A percentile compares a stretch with the other conserved stretches of the same genome.
Conservation (phyloP, 2,797 vertebrate genomes). For the Tadarida brasiliensis region DNA sequence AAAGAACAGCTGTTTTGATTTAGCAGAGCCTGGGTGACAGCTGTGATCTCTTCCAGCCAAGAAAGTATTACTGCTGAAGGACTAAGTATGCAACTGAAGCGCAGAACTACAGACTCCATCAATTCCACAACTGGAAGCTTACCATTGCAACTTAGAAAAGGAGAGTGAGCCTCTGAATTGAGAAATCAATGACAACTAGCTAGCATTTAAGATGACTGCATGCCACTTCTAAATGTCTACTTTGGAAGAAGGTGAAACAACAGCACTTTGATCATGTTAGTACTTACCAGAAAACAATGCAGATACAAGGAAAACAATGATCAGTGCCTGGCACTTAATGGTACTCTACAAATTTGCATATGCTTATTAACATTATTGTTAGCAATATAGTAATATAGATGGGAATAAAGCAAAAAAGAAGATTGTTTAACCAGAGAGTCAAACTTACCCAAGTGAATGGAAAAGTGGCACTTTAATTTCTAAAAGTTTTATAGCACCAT, state of each 20-base stretch:
- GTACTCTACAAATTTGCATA: neutral
- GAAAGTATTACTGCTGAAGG: conserved; percentile 57
- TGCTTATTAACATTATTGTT: neutral
- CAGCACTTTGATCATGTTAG: neutral
- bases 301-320: neutral
- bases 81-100: neutral
- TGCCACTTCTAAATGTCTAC: neutral
- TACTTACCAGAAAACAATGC: neutral
- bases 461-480: neutral
- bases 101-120: neutral
- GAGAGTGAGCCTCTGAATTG: neutral
- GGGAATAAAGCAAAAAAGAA: neutral
- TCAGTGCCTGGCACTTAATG: neutral
- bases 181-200: neutral
- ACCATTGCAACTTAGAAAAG: neutral
- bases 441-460: neutral
- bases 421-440: neutral
- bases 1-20: conserved; percentile 70
- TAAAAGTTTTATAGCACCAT: neutral
- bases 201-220: neutral
- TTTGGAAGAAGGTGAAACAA: neutral
- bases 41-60: conserved; percentile 77
- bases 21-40: conserved; percentile 76
- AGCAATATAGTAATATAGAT: neutral
- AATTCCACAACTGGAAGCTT: neutral